These are phyloP conservation scores for Stegodyphus dumicola DNA, from an alignment of 1,140 invertebrate species.

Conservation along the genomic window DNA sequence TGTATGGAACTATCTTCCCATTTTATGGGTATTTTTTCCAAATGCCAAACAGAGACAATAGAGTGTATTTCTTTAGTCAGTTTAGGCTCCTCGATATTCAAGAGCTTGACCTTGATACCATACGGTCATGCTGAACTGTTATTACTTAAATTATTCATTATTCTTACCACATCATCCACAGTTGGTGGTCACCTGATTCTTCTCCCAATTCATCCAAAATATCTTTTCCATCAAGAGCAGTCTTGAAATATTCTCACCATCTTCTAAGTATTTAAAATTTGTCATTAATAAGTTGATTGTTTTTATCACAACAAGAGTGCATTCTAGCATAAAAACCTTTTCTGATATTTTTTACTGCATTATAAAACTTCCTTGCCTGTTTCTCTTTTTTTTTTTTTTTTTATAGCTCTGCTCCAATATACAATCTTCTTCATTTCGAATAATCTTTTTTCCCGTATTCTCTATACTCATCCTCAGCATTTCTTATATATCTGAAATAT, in stretches of 20 bases:
- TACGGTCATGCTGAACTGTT: not conserved
- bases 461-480: not conserved
- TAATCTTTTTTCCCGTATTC: not conserved
- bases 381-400: not conserved
- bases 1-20: not conserved
- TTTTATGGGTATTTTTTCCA: constrained; percentile 5
- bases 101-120: not conserved
- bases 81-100: not conserved
- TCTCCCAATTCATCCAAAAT: not conserved
- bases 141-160: not conserved
- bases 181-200: not conserved
- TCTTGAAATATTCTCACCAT: not conserved
- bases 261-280: not conserved
- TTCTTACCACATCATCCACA: too few relatives aligned
- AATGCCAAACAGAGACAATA: not conserved
- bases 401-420: not conserved
- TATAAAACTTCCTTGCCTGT: not conserved
- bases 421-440: not conserved
- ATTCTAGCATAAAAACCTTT: not conserved
- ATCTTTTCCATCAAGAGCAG: not conserved
- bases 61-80: not conserved
- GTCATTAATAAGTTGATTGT: not conserved
- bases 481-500: too few relatives aligned
- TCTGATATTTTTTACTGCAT: not conserved
- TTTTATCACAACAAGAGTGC: not conserved